Evolutionary conservation across 2,888 invertebrate species (phyloP), one percentile per base, ranked within the genome.

Genomic region (Oxyteleia sp.): DNA sequence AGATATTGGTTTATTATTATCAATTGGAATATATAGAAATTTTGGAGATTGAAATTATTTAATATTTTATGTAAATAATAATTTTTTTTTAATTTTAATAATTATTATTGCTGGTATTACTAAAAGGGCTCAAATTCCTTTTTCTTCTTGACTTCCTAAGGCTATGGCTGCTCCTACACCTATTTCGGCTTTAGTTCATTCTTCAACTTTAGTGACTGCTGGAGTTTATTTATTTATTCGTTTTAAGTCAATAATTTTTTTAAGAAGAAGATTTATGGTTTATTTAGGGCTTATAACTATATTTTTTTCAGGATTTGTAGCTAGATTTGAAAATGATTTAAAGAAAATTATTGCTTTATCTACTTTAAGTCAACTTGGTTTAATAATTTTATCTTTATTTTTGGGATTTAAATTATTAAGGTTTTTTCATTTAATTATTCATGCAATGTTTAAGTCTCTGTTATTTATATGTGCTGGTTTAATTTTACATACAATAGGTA

Each of bases 311-410:
- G 95, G 95, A 0, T 91, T 95, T 89, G 94, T 94, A 0, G 95
- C 95, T 87, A 95, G 94, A 94, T 95, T 94, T 95, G 95, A 95
- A 82, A 95, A 94, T 88, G 96, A 96, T 94, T 94, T 96, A 91
- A 96, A 96, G 93, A 96, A 96, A 94, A 96, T 96, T 95, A 96
- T 97, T 96, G 96, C 96, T 90, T 94, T 96, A 90, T 96, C 96
- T 0, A 96, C 96, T 86, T 94, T 97, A 93, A 96, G 96, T 0
- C 96, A 97, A 91, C 94, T 97, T 91, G 96, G 96, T 0, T 94
- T 97, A 91, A 96, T 97, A 94, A 95, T 96, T 92, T 94, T 95
- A 93, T 94, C 94, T 93, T 94, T 96, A 92, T 94, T 94, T 0
- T 92, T 95, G 88, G 94, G 95, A 0, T 93, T 94, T 80, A 89